Evolutionary conservation across 2,888 invertebrate genomes (phyloP), one percentile per base, ranked within the genome.

Genomic region (Andrena marginata): DNA sequence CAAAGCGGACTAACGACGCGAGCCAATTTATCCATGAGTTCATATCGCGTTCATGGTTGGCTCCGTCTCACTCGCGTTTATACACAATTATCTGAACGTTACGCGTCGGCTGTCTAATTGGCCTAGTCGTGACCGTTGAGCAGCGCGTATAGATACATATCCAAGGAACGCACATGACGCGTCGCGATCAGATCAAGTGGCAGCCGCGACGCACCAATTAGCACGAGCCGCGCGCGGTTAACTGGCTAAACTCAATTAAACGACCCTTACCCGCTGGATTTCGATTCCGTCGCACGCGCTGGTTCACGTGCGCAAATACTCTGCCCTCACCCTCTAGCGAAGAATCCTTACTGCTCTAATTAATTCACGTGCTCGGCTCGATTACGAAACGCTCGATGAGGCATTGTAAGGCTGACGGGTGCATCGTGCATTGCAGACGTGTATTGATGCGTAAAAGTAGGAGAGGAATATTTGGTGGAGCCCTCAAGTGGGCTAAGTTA

Each of bases 221-320:
- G 71, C 72, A 35, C 68, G 63, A 23, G 48, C 26, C 26, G 13
- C 63, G 23, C 33, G 67, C 51, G 51, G 16, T 23, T 35, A 62
- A 62, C 60, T 60, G 42, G 23, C 23, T 79, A 73, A 78, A 79
- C 60, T 81, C 64, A 23, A 79, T 81, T 69, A 73, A 74, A 73
- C 60, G 42, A 42, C 42, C 42, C 42, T 42, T 42, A 4, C 42
- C 42, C 42, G 42, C 13, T 13, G 42, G 42, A 42, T 42, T 49
- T 59, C 65, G 49, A 72, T 59, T 64, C n/a, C 16, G 3, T 29
- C 35, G 29, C 65, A 48, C 48, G 60, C 35, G 42, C 5, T 42
- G 48, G 26, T 16, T 33, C 75, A 49, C 69, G 60, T 76, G 35
- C 62, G n/a, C 8, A 10, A 51, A 51, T 6, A 51, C 51, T 6